Conservation (phyloP, 2,888 invertebrate species). For the Seira ritae region DNA sequence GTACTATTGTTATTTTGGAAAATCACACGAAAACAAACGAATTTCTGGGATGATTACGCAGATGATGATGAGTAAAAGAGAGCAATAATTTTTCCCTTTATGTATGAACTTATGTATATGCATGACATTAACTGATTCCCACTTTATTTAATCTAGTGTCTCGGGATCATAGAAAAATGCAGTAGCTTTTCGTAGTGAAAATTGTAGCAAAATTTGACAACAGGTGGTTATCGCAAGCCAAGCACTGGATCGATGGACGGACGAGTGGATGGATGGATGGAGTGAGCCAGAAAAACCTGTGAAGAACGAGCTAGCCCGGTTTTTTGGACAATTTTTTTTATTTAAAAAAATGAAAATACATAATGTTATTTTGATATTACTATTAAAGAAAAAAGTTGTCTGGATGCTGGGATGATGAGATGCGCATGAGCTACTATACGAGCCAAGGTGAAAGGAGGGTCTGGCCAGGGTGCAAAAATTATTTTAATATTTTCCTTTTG, state of each 20-base stretch:
- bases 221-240: conserved; percentile 62
- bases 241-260: conserved; percentile 25
- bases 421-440: not conserved
- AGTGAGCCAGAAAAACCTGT: conserved; percentile 41
- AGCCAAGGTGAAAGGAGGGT: not conserved
- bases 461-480: not conserved
- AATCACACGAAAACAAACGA: not conserved
- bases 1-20: conserved; percentile 18
- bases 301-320: conserved; percentile 61
- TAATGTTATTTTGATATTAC: conserved; percentile 6
- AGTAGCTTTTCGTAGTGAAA: not conserved
- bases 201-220: conserved; percentile 59
- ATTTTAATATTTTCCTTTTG: not conserved
- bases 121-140: conserved; percentile 6
- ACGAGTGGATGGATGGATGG: conserved; percentile 30
- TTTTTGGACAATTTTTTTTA: conserved; percentile 37
- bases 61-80: not conserved
- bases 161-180: not conserved
- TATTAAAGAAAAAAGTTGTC: not conserved
- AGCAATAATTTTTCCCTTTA: not conserved
- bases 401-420: not conserved
- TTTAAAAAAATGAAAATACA: not conserved
- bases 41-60: too few species aligned
- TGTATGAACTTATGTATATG: conserved; percentile 7
- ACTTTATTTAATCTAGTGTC: not conserved